phyloP scores from a whole-genome alignment of 2,113 vertebrate genomes.

The Sturnus vulgaris region DNA sequence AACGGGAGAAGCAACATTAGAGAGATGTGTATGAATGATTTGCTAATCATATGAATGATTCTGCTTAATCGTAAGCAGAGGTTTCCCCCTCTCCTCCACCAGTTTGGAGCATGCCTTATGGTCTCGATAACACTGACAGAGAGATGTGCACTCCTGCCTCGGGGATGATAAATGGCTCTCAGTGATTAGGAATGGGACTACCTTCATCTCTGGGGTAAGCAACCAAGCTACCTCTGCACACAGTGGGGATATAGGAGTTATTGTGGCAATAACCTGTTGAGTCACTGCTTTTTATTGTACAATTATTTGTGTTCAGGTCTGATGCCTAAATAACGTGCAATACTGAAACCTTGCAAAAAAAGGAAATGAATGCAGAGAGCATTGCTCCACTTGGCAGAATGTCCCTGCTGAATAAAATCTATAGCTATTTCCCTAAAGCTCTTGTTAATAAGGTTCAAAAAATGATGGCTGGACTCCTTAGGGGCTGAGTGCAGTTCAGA shows the following conservation, averaged over 20 bases:
- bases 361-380: constrained; percentile 1
- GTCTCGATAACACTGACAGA: neutral
- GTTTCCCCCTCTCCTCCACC: neutral
- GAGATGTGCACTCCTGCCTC: accelerated
- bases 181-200: neutral
- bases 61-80: neutral
- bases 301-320: constrained; percentile 30
- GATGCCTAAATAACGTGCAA: constrained; percentile 14
- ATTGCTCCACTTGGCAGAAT: neutral
- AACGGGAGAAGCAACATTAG: neutral
- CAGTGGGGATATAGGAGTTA: constrained; percentile 14
- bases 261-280: constrained; percentile 48
- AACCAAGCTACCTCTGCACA: neutral
- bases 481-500: neutral
- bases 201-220: neutral
- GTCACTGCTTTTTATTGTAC: constrained; percentile 28
- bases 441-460: constrained; percentile 8
- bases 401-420: constrained; percentile 36
- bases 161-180: neutral
- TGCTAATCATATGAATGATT: too few relatives aligned
- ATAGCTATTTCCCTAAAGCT: constrained; percentile 23
- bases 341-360: neutral
- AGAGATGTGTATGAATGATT: neutral
- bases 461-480: constrained; percentile 1
- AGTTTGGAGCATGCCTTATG: neutral